phyloP scores from a whole-genome alignment of 2,797 vertebrate species.

The Nannoperca australis region DNA sequence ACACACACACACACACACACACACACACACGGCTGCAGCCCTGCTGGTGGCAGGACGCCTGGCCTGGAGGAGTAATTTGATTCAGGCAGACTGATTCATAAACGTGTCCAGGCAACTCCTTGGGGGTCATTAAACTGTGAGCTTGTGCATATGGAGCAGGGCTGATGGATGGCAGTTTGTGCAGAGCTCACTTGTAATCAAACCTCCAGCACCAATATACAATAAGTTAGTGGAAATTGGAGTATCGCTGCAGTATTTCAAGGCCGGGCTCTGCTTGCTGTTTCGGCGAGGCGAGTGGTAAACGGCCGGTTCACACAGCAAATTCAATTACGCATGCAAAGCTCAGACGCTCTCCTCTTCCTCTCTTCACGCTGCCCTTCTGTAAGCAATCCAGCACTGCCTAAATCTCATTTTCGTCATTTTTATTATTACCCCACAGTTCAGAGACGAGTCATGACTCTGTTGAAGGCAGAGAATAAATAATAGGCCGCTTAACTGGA shows the following conservation, averaged over 20 bases:
- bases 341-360: constrained; percentile 29
- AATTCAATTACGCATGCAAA: constrained; percentile 61
- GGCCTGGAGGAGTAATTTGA: constrained; percentile 63
- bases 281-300: constrained; percentile 29
- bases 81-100: constrained; percentile 66
- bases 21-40: constrained; percentile 22
- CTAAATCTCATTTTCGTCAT: constrained; percentile 35
- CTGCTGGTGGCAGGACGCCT: constrained; percentile 31
- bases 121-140: constrained; percentile 69
- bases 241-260: constrained; percentile 66
- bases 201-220: constrained; percentile 60
- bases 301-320: constrained; percentile 43
- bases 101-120: constrained; percentile 58
- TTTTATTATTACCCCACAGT: constrained; percentile 51
- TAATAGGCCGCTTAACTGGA: neutral
- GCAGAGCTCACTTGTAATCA: constrained; percentile 67
- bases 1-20: neutral
- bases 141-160: constrained; percentile 64
- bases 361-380: neutral
- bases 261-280: neutral
- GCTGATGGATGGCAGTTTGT: constrained; percentile 70
- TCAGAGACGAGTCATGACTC: constrained; percentile 17
- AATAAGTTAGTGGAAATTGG: constrained; percentile 72
- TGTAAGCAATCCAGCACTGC: constrained; percentile 44
- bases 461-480: constrained; percentile 8